Evolutionary conservation across 2,888 invertebrate genomes (phyloP).

Genomic region (Sycophila texana): DNA sequence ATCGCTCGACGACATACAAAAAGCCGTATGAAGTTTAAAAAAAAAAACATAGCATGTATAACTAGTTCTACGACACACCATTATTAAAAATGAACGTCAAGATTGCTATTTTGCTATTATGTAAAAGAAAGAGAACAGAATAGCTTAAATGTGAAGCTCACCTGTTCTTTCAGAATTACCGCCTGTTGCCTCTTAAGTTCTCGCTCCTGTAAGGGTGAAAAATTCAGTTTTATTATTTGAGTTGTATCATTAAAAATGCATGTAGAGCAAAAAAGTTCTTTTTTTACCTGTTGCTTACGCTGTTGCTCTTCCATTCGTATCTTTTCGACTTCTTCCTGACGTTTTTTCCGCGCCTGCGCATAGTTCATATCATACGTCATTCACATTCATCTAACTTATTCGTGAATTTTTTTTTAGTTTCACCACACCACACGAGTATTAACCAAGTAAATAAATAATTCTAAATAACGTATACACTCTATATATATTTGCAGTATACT

Average conservation of each 20-base stretch:
- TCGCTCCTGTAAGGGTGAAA: slow-evolving; percentile 82
- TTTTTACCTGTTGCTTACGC: slow-evolving; percentile 88
- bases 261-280: slow-evolving; percentile 12
- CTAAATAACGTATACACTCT: too few relatives aligned
- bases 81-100: slow-evolving; percentile 14
- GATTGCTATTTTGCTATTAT: slow-evolving; percentile 22
- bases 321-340: slow-evolving; percentile 90
- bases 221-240: slow-evolving; percentile 18
- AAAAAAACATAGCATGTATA: slow-evolving; percentile 40
- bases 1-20: slow-evolving; percentile 37
- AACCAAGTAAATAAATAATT: slow-evolving; percentile 33
- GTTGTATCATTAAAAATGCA: slow-evolving; percentile 5
- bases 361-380: slow-evolving; percentile 44
- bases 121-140: too few relatives aligned
- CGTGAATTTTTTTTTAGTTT: too few relatives aligned
- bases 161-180: slow-evolving; percentile 93
- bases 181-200: slow-evolving; percentile 94
- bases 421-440: slow-evolving; percentile 27
- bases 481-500: neutral
- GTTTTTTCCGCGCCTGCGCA: slow-evolving; percentile 87
- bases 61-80: slow-evolving; percentile 50
- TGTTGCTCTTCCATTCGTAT: slow-evolving; percentile 89
- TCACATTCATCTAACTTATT: slow-evolving; percentile 12
- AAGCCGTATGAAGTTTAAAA: slow-evolving; percentile 32
- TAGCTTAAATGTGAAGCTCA: slow-evolving; percentile 74